phyloP scores from a whole-genome alignment of 2,888 invertebrate species.

The Nezara viridula region DNA sequence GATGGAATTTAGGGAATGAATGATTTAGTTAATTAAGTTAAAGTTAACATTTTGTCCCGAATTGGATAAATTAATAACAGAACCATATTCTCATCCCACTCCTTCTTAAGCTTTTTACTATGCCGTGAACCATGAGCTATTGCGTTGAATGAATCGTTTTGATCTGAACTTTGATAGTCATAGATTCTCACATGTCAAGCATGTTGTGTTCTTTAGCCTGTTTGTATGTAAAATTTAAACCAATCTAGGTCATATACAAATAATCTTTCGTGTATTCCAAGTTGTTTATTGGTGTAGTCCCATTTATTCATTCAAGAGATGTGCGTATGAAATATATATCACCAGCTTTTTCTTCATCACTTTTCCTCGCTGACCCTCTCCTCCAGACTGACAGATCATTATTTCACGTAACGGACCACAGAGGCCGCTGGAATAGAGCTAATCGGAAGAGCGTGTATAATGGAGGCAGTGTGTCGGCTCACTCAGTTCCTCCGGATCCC shows the following conservation, averaged over 20 bases:
- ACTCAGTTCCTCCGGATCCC: not conserved
- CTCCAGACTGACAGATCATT: not conserved
- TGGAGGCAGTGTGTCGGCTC: constrained; percentile 38
- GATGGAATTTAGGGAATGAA: no score
- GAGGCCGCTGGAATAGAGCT: not conserved
- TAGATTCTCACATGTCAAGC: no score
- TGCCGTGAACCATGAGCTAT: no score
- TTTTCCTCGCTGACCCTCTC: not conserved
- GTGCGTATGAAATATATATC: not conserved
- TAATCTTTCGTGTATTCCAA: not conserved
- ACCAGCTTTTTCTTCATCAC: not conserved
- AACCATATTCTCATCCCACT: no score
- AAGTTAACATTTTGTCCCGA: no score
- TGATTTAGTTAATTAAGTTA: no score
- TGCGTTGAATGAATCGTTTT: no score
- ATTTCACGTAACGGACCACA: constrained; percentile 19
- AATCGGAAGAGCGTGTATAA: constrained; percentile 32
- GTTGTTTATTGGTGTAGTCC: not conserved
- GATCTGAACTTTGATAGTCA: no score
- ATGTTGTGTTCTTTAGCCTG: no score
- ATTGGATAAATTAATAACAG: no score
- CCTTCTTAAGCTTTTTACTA: no score
- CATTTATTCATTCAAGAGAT: not conserved
- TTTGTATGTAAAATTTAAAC: no score
- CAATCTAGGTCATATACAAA: not conserved